Percentiles rank a stretch among this genome's conserved stretches.
phyloP scores from a whole-genome alignment of 2,113 vertebrate species.

The Marmota flaviventris region DNA sequence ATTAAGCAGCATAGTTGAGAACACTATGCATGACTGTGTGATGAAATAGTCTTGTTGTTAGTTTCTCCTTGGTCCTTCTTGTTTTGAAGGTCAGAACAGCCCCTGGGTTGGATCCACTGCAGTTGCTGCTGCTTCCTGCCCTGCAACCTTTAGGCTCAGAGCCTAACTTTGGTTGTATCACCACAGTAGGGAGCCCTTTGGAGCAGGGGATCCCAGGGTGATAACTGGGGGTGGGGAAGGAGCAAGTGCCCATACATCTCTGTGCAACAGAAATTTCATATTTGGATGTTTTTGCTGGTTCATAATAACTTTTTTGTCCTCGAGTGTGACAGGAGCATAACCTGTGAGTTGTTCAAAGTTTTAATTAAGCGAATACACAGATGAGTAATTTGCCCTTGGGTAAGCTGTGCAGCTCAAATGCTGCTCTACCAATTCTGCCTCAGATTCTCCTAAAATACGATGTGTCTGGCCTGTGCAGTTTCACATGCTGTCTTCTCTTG shows the following conservation, averaged over 20 bases:
- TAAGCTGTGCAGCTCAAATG: background rate
- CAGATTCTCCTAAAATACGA: background rate
- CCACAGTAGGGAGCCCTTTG: background rate
- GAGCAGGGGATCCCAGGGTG: background rate
- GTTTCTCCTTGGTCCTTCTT: background rate
- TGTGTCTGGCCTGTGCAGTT: background rate
- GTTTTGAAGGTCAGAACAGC: background rate
- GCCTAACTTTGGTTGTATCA: background rate
- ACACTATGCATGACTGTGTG: background rate
- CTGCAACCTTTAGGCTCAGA: background rate
- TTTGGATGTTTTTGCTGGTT: conserved; percentile 26
- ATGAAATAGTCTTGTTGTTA: background rate
- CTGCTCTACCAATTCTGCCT: background rate
- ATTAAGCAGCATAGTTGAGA: background rate
- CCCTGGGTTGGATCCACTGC: background rate
- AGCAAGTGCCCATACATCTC: background rate
- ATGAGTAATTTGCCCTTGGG: background rate
- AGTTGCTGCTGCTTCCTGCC: background rate
- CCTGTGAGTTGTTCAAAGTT: background rate
- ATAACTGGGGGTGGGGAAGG: background rate
- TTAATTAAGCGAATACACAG: background rate
- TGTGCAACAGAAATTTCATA: background rate
- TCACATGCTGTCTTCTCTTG: background rate
- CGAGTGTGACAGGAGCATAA: background rate
- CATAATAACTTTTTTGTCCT: background rate